Evolutionary conservation across 1,140 invertebrate genomes (phyloP), one percentile per base, ranked within the genome.

Genomic region (Drosophila quadrilineata): DNA sequence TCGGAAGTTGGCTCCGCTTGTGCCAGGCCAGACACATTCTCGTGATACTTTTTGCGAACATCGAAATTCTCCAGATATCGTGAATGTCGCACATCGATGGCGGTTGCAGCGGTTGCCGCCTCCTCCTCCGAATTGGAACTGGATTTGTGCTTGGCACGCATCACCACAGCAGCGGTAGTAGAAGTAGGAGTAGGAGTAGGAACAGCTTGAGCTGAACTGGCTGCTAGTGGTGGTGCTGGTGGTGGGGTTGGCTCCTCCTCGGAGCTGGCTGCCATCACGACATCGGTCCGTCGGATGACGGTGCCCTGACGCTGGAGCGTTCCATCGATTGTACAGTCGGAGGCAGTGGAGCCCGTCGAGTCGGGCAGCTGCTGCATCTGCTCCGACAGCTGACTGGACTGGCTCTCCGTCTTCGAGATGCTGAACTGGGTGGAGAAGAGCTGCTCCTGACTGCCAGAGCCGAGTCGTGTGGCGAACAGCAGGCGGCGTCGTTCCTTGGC

Each of bases 391-490:
- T 91, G 90, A 53, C 90, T 91, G 16, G 87, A 91, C 36, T 90
- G 88, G 56, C 90, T 91, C 48, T 91, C 90, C 1, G 90, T 91
- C 70, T 91, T 91, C 2, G 90, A 90, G 62, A 91, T 88, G 62
- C 90, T 90, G 40, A 91, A 90, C 68, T 90, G 90, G 2, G 87
- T 89, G 49, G 89, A 87, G 68, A 91, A 91, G 6, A 91, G 53
- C 75, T 90, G 90, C 56, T 91, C 90, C 68, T 91, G 89, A 41
- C 90, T 90, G 36, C 89, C 89, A 1, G 86, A 88, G 1, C 90
- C 90, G 5, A 91, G 48, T 3, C 90, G 89, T 3, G 90, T 91
- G 53, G 90, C 87, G 41, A 91, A 91, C 40, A 90, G 77, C 38
- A 91, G 57, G 28, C 89, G 82, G 2, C 89, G 67, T 14, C 89